Base-by-base conservation (phyloP, 64 coral and sea anemone genomes). In the Catalaphyllia jardinei region DNA sequence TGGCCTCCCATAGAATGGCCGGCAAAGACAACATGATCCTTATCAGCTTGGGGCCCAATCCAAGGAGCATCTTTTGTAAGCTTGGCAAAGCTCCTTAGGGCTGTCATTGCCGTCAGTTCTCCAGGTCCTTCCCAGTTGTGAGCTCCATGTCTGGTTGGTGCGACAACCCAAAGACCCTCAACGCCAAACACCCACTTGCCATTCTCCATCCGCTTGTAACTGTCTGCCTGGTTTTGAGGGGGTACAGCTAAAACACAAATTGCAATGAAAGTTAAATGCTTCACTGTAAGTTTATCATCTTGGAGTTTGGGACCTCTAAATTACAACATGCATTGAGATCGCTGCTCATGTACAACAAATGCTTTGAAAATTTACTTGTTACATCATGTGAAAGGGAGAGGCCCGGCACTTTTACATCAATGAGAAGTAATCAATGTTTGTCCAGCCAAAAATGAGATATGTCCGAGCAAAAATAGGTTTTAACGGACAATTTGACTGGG, bases 101-200 rank as follows among this genome's bases (percentile, higher is more conserved):
- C 94, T 42, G 39, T 89, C 93, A 99, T 91, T 20, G 97, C 91
- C 27, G 97, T 99, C 11, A 99, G 88, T 55, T 93, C 93, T 78
- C 97, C 97, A 69, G 97, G 97, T 12, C 97, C 97, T 59, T 99
- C 97, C 97, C 97, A 99, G 78, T 99, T 99, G 77, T 99, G 97
- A 64, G 93, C 97, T 27, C 97, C 97, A 91, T 99, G 97, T 59
- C 97, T 89, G 16, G 97, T 93, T 2, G 97, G 97, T 72, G 97
- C 97, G 49, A 99, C 71, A 17, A 95, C 71, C 97, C 97, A 99
- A 7, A 99, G 84, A 73, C 90, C 72, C 69, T 99, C 94, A 38
- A 99, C 78, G 6, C 97, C 97, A 99, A 99, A 99, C 73, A 99
- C 90, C 91, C 88, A 99, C 59, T 93, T 78, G 0, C 91, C 91